phyloP scores from a whole-genome alignment of 2,888 invertebrate species.

The Eristalis intricaria region DNA sequence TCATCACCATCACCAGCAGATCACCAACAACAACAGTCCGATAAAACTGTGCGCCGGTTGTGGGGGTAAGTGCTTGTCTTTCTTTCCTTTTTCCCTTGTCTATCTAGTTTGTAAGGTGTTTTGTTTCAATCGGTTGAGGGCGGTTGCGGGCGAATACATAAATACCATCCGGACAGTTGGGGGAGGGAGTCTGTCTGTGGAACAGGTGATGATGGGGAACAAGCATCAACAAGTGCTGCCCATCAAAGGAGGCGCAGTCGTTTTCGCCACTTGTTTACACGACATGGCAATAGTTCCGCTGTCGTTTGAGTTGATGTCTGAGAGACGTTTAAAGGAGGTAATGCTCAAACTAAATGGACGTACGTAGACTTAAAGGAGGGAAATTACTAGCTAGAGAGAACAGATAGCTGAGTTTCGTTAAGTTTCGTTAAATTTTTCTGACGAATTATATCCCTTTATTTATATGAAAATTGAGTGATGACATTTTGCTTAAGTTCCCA shows the following conservation, averaged over 20 bases:
- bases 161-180: neutral
- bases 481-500: too few species aligned
- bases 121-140: neutral
- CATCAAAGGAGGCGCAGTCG: neutral
- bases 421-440: too few species aligned
- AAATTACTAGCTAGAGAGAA: too few species aligned
- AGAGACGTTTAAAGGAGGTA: too few species aligned
- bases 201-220: neutral
- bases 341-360: too few species aligned
- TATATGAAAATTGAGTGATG: too few species aligned
- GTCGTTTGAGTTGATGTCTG: too few species aligned
- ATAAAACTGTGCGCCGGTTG: conserved; percentile 95
- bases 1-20: conserved; percentile 77
- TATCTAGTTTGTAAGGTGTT: neutral
- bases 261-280: neutral
- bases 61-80: conserved; percentile 83
- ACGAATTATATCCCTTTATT: too few species aligned
- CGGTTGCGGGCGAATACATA: neutral
- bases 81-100: neutral
- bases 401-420: too few species aligned
- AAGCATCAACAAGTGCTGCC: neutral
- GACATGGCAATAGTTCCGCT: neutral
- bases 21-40: conserved; percentile 79
- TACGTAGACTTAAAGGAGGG: too few species aligned
- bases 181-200: neutral